Base-by-base conservation (phyloP, 2,888 invertebrate species). In the Andrena bucephala region DNA sequence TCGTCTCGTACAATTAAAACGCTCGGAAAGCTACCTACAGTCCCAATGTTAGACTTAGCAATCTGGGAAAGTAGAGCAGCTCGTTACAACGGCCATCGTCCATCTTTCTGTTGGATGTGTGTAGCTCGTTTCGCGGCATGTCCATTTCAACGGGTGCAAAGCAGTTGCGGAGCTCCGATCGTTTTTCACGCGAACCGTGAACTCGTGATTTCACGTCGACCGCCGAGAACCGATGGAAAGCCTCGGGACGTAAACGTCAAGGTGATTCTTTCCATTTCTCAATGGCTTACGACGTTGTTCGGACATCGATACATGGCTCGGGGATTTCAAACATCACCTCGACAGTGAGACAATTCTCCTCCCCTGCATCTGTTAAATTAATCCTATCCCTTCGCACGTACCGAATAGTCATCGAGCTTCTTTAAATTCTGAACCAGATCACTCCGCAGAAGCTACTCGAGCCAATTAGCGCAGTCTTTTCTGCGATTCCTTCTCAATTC, bases 181-280 rank as follows among this genome's bases (percentile, higher is more conserved):
- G 62, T 57, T 78, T 77, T 52, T 68, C 67, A 77, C 16, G 36
- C 27, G 79, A 60, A 65, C 69, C n/a, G 36, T 48, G 69, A 69
- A 29, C 33, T 42, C 65, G 65, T 59, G 79, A 70, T 59, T 66
- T 60, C 54, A 36, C 70, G 16, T 65, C 50, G 31, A 16, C n/a
- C 31, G 7, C 29, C 29, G 42, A 29, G 70, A 42, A 42, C 27
- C 42, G 31, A 42, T 10, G 63, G 57, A 52, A 42, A 52, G 24
- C 36, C 65, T 66, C 70, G 79, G 36, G 4, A 70, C 79, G 79
- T 70, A 66, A 78, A 79, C 65, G 70, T 66, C 66, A 7, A 29
- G 7, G n/a, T n/a, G 42, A 20, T 70, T 36, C 36, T 42, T 24
- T n/a, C 52, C 66, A 52, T 79, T 57, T 54, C 70, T 80, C 52